Percentiles rank a stretch among this genome's conserved stretches.
phyloP scores from a whole-genome alignment of 2,797 vertebrate species.

The Hybognathus amarus region DNA sequence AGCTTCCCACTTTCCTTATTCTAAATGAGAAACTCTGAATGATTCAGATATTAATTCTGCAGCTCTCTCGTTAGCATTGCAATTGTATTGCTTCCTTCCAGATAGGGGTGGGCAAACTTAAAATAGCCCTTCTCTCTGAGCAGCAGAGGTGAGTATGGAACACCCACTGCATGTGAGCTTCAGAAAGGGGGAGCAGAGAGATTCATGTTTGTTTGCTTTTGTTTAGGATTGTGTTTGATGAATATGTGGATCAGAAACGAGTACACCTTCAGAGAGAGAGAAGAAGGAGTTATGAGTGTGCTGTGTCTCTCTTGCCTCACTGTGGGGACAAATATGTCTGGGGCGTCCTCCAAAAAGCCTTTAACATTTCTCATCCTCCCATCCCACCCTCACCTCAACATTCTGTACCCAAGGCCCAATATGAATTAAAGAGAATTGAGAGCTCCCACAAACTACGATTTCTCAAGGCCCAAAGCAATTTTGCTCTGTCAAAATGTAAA shows the following conservation, averaged over 20 bases:
- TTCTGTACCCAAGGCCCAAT: not conserved
- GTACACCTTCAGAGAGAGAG: constrained; percentile 37
- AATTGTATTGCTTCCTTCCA: constrained; percentile 36
- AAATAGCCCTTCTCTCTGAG: constrained; percentile 31
- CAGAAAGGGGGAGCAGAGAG: not conserved
- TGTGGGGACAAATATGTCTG: constrained; percentile 27
- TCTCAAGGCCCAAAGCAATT: not conserved
- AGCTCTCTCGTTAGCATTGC: constrained; percentile 28
- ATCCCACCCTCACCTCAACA: not conserved
- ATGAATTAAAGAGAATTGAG: not conserved
- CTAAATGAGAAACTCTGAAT: constrained; percentile 44
- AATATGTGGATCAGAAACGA: constrained; percentile 4
- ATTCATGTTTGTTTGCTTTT: not conserved
- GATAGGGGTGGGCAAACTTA: not conserved
- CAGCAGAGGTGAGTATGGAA: constrained; percentile 27
- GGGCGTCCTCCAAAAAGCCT: not conserved
- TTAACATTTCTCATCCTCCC: not conserved
- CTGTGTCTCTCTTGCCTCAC: constrained; percentile 1
- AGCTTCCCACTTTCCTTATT: constrained; percentile 36
- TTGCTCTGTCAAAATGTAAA: too few relatives aligned
- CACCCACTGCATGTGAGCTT: not conserved
- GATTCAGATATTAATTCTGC: constrained; percentile 38
- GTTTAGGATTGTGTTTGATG: not conserved
- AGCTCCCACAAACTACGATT: too few relatives aligned
- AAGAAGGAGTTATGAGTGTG: constrained; percentile 15